Evolutionary conservation across 1,140 invertebrate species (phyloP).

Genomic region (Drosophila kikkawai): DNA sequence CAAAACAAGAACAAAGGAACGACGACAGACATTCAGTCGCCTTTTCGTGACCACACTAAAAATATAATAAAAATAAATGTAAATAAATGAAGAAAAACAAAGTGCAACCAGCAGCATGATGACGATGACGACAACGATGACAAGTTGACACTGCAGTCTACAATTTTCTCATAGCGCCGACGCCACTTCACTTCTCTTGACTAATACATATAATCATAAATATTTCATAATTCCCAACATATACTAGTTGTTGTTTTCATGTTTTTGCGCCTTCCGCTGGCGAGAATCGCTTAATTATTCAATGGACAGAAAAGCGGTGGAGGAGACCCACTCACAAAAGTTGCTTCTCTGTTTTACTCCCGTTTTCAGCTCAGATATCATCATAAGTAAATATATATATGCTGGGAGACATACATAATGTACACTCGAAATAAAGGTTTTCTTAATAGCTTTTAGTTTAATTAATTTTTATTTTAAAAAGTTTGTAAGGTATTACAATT

Average conservation of each 20-base stretch:
- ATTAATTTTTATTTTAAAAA: neutral
- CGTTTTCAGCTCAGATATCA: constrained; percentile 14
- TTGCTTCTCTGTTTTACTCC: constrained; percentile 1
- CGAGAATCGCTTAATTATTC: constrained; percentile 64
- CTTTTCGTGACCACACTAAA: constrained; percentile 44
- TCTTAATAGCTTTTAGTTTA: neutral
- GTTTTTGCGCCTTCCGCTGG: constrained; percentile 47
- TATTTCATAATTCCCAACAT: constrained; percentile 66
- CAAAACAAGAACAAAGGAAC: constrained; percentile 19
- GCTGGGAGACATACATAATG: neutral
- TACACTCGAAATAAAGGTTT: constrained; percentile 7
- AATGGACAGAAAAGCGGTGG: constrained; percentile 25
- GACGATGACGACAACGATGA: constrained; percentile 25
- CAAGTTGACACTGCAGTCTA: constrained; percentile 12
- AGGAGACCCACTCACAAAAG: constrained; percentile 3
- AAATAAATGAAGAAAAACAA: constrained; percentile 18
- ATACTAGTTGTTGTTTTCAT: constrained; percentile 10
- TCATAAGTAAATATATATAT: constrained; percentile 12
- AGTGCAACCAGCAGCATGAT: constrained; percentile 8
- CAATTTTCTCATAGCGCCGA: constrained; percentile 36
- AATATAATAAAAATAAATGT: constrained; percentile 11
- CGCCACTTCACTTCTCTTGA: neutral
- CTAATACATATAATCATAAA: constrained; percentile 59
- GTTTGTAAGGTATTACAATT: too few relatives aligned
- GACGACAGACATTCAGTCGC: constrained; percentile 59